Conservation (phyloP, 2,113 vertebrate species). For the Xiphorhynchus elegans region DNA sequence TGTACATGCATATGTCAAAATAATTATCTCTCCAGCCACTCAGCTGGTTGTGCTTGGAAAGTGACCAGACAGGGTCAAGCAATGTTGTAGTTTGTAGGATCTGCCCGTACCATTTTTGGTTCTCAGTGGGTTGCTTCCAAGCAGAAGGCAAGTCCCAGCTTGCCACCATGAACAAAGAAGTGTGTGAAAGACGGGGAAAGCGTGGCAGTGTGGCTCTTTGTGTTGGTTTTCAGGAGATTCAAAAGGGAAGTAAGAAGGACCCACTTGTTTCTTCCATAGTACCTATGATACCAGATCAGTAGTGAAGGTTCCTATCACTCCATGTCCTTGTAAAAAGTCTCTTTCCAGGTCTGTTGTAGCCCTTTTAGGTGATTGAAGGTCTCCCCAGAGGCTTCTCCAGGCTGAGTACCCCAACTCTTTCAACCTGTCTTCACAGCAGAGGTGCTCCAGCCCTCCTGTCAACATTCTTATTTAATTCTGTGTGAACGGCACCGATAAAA, state of each 20-base stretch:
- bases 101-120: background rate
- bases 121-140: background rate
- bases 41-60: background rate
- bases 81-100: background rate
- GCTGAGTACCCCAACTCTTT: background rate
- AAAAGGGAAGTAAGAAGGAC: background rate
- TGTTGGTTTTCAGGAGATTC: background rate
- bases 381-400: background rate
- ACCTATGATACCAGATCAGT: too few species aligned
- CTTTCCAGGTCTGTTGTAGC: background rate
- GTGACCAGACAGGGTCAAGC: background rate
- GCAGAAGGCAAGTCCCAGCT: background rate
- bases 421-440: background rate
- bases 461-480: background rate
- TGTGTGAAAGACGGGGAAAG: background rate
- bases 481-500: background rate
- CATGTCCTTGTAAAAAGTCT: background rate
- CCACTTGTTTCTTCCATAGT: background rate
- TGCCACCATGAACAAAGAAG: background rate
- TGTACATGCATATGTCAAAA: rapidly evolving
- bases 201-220: background rate
- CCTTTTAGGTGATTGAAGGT: background rate
- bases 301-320: background rate
- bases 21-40: background rate
- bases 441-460: background rate